These are phyloP conservation scores for Diarsia brunnea DNA, from an alignment of 2,888 invertebrate species.

Conservation along the genomic window DNA sequence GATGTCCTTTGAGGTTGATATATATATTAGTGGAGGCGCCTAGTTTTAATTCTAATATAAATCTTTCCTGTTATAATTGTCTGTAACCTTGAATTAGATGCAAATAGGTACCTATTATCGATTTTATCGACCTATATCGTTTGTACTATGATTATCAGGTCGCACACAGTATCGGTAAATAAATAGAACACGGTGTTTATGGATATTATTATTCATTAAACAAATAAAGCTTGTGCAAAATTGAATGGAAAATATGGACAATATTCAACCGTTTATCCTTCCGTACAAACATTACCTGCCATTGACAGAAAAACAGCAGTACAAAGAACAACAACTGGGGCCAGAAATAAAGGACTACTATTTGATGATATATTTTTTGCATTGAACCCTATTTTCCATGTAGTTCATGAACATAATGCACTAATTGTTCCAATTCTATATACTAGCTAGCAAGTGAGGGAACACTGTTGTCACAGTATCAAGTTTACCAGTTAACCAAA, in stretches of 20 bases:
- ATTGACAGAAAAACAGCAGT: background rate
- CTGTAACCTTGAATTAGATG: conserved; percentile 4
- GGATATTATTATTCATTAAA: background rate
- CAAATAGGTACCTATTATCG: background rate
- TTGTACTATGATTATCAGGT: background rate
- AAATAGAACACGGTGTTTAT: background rate
- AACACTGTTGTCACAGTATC: background rate
- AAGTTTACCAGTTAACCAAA: background rate
- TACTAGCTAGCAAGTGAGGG: conserved; percentile 38
- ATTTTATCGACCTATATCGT: conserved; percentile 1
- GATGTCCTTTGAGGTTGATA: conserved; percentile 32
- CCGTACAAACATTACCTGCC: background rate
- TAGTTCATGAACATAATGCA: conserved; percentile 18
- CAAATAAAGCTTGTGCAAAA: background rate
- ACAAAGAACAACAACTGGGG: background rate
- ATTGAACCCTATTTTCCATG: conserved; percentile 9
- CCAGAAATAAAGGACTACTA: background rate
- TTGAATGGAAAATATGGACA: background rate
- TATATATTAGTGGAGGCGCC: conserved; percentile 8
- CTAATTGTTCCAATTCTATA: conserved; percentile 43
- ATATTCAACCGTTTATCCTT: background rate
- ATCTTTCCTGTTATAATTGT: too few relatives aligned
- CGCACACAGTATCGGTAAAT: background rate
- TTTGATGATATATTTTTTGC: background rate
- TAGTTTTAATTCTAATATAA: conserved; percentile 14